Evolutionary conservation across 2,113 vertebrate species (phyloP), one percentile per base, ranked within the genome.

Genomic region (Turnix velox): DNA sequence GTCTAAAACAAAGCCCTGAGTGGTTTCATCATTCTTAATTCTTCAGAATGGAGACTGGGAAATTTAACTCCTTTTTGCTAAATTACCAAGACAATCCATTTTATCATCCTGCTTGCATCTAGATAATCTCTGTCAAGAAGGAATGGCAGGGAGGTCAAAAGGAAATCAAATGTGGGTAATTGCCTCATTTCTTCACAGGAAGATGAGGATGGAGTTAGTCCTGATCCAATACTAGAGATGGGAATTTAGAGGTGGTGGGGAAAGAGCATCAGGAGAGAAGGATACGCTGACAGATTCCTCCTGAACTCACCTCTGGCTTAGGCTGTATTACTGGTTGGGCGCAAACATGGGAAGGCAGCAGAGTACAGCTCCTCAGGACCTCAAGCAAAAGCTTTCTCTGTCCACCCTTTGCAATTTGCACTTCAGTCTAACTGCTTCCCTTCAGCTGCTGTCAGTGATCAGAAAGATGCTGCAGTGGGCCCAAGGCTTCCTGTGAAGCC

Each of bases 381-480:
- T 39, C 1, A 0, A 68, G 28, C 27, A 76, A 39, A 85, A 90
- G 0, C 27, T 18, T 68, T 52, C 30, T 59, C n/a, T 51, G 30
- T 48, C 22, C 49, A 58, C 27, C 12, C 31, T 65, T 59, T 4
- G 0, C 42, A 40, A 35, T 59, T 63, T 25, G 31, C 51, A 22
- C 45, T 16, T 23, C 37, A 52, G 14, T 33, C 15, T 28, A 27
- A 46, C 16, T 17, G 18, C 6, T 74, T 0, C 0, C 8, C 24
- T 37, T 61, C 1, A 0, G 46, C 31, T 37, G 19, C 19, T 25
- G 12, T 39, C 15, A 13, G 16, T 0, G 1, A 46, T 28, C 30
- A 59, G 27, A 7, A 4, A 22, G 40, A 0, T 4, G 16, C 18
- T 13, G 23, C 57, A 27, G 37, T 0, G 1, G 22, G 15, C 7